Base-by-base conservation (phyloP, 1,140 invertebrate genomes). In the Neotoxoptera formosana region DNA sequence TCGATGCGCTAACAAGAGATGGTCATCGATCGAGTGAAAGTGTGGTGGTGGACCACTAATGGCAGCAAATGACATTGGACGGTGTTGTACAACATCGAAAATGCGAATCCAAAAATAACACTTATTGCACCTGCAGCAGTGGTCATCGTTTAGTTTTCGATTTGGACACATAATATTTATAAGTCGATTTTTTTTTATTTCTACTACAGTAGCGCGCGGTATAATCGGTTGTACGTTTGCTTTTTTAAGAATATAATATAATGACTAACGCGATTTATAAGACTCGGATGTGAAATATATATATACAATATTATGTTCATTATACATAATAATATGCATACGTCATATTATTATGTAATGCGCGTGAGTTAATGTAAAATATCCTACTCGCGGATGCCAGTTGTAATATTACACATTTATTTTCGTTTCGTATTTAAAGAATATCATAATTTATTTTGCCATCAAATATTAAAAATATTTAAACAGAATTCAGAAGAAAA, bases 11-110 rank as follows among this genome's bases (percentile, higher is more conserved):
- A 89, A 53, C 88, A 41, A 53, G 21, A 56, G 23, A 56, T 89
- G 48, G 48, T 89, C 88, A 89, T 56, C 48, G 56, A 56, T 89
- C 4, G 6, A 56, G 88, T 89, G 88, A 89, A 89, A 89, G 88
- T 89, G 25, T 89, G n/a, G 25, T 89, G n/a, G 34, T 56, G 51
- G 88, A 56, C 48, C 48, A 89, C n/a, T 17, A 34, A 89, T 89
- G 34, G 8, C 36, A 89, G 8, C 36, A 89, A 89, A 89, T 56
- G 48, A 17, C 51, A 89, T 56, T 56, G 48, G 34, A 25, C 23
- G 23, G 51, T 23, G 30, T 56, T 51, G 21, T 53, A 53, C 51
- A 51, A 7, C n/a, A n/a, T 4, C 11, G 48, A 56, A 89, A 89
- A 56, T 89, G 21, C 36, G 36, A 89, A n/a, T 56, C 21, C 51